Evolutionary conservation across 64 coral and sea anemone genomes (phyloP), one percentile per base, ranked within the genome.

Genomic region (Dendronephthya gigantea): DNA sequence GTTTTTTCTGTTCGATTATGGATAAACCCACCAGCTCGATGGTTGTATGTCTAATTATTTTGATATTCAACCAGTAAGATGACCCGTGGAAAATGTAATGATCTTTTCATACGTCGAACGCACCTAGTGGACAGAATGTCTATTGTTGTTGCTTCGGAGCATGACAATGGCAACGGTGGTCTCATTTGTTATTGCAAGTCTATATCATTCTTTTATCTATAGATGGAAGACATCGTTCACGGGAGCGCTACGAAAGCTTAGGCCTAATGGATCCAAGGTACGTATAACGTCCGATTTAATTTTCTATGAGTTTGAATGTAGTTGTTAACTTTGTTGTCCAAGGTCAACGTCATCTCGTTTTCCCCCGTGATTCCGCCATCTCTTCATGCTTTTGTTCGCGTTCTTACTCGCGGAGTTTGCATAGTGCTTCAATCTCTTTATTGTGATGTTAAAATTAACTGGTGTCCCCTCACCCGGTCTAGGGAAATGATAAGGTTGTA

Each of bases 201-300:
- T 62, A 79, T 35, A 29, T 2, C 37, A 79, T 15, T 79, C 7
- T 79, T 1, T 34, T 79, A 29, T 79, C 29, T 33, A 34, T 79
- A 79, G 72, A 79, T 11, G 72, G 72, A 79, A 79, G 72, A 79
- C 72, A 79, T 79, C 72, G 72, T 79, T 79, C 72, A 34, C 34
- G 72, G 36, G 72, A 79, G 9, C 72, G 72, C 36, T 79, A 33
- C 32, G 72, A 79, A 0, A 34, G 72, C 37, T 79, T 35, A 34
- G 36, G 72, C 13, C 9, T 4, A 33, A 79, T 79, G 72, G 72
- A 79, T 79, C 72, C 30, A 14, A 79, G 72, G 72, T 79, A 39
- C 15, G 72, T 2, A 5, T 35, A 79, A 34, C 32, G 36, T 79
- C 58, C 2, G 19, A 15, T 66, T 22, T 7, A 79, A 79, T 17